phyloP scores from a whole-genome alignment of 2,888 invertebrate species.

The Helleia helle region DNA sequence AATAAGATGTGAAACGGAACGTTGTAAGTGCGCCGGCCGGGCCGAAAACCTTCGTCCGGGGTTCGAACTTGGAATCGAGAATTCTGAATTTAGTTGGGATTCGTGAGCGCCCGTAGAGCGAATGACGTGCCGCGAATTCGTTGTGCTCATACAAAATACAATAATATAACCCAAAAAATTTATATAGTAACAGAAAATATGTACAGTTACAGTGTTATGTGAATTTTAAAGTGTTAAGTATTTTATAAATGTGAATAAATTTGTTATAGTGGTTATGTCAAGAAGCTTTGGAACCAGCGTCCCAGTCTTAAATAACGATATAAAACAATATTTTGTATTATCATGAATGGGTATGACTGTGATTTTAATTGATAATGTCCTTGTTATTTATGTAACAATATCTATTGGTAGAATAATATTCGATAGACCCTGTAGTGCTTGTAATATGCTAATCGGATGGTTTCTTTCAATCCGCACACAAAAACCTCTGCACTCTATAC shows the following conservation, averaged over 20 bases:
- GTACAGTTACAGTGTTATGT: conserved; percentile 24
- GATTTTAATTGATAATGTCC: conserved; percentile 57
- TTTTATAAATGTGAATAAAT: conserved; percentile 25
- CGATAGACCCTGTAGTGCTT: conserved; percentile 33
- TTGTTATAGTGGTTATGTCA: conserved; percentile 27
- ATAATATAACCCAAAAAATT: conserved; percentile 51
- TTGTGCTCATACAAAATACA: conserved; percentile 34
- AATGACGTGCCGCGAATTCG: conserved; percentile 23
- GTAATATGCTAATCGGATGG: conserved; percentile 66
- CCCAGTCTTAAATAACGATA: conserved; percentile 51
- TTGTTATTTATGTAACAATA: conserved; percentile 35
- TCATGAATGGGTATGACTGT: conserved; percentile 46
- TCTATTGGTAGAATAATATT: conserved; percentile 27
- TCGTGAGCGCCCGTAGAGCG: conserved; percentile 36
- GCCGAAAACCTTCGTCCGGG: conserved; percentile 55
- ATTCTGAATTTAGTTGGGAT: conserved; percentile 44
- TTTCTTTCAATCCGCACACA: conserved; percentile 65
- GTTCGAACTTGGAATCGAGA: conserved; percentile 23
- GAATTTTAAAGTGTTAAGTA: conserved; percentile 21
- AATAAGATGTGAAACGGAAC: conserved; percentile 41
- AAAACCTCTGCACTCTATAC: conserved; percentile 71
- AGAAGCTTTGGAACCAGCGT: conserved; percentile 39
- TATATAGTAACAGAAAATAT: conserved; percentile 31
- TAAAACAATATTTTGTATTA: conserved; percentile 58
- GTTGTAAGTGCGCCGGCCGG: conserved; percentile 50